phyloP scores from a whole-genome alignment of 1,140 invertebrate species.

The Pentalonia nigronervosa region DNA sequence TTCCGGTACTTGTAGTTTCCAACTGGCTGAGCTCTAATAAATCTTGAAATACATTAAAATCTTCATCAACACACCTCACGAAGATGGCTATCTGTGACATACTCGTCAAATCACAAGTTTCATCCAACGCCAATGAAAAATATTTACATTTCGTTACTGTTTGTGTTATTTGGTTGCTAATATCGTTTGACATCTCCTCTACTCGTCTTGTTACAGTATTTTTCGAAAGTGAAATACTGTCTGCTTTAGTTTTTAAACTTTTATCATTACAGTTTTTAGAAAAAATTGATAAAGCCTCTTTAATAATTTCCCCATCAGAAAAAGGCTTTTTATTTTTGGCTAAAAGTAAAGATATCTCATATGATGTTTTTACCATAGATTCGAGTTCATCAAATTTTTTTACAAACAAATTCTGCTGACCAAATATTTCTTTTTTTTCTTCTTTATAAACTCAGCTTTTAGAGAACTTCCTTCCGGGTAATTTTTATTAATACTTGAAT shows the following conservation, averaged over 20 bases:
- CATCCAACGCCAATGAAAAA: constrained; percentile 52
- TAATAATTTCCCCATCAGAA: background rate
- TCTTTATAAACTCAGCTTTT: no score
- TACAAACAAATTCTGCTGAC: no score
- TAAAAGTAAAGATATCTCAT: background rate
- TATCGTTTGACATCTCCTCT: constrained; percentile 37
- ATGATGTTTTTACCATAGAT: background rate
- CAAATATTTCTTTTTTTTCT: no score
- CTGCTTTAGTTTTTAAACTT: background rate
- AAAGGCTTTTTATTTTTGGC: background rate
- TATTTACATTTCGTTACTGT: constrained; percentile 10
- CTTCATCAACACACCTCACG: background rate
- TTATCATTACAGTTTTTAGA: background rate
- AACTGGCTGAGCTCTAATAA: background rate
- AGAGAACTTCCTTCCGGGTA: no score
- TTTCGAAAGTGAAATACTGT: background rate
- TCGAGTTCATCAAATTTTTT: background rate
- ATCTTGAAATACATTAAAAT: background rate
- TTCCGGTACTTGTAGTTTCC: constrained; percentile 7
- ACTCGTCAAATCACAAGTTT: constrained; percentile 51
- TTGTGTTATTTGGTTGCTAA: constrained; percentile 15
- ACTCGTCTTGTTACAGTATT: background rate
- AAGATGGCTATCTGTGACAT: constrained; percentile 24
- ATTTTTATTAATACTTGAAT: constrained; percentile 2
- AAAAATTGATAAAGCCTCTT: constrained; percentile 3